Base-by-base conservation (phyloP, 2,797 vertebrate genomes). In the Macropus fuliginosus region DNA sequence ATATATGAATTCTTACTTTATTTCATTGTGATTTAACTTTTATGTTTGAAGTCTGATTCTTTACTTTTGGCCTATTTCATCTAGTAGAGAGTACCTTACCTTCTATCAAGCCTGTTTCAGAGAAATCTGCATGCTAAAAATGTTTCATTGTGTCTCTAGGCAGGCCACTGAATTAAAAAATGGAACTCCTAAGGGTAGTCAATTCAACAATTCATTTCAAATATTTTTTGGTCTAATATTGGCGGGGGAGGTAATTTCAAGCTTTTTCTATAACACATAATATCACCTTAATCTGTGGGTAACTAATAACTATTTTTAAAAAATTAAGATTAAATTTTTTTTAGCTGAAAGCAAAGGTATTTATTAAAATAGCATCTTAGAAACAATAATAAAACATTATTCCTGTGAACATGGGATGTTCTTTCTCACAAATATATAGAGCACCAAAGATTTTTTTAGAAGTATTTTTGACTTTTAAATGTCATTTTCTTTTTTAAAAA, bases 21-120 rank as follows among this genome's bases (percentile, higher is more conserved):
- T 57, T 96, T 94, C 96, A 34, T 46, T 46, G 28, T 92, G 0
- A 57, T 93, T 93, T 92, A 93, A 9, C 89, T 94, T 97, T 96
- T 91, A 59, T 66, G 40, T 34, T 92, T 96, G 34, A n/a, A 94
- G 96, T 92, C 56, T 92, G 12, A 89, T 90, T 91, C 56, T 96
- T 74, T n/a, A 94, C 91, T 93, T 95, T 92, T 74, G 52, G 93
- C 28, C 28, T 91, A 46, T 50, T 54, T 89, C 21, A 57, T 56
- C 14, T 1, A 59, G 12, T 90, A 94, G n/a, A 31, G 95, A 93
- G 34, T 66, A 66, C 40, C 56, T 91, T 91, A 94, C 34, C 16
- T 29, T 93, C 18, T 94, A 6, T 91, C 94, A 94, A 54, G 10
- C 87, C 3, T 97, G 16, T 96, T 96, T 95, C 56, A 94, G 94